These are phyloP conservation scores for Halichoeres trimaculatus DNA, from an alignment of 2,113 vertebrate genomes.

Conservation along the genomic window DNA sequence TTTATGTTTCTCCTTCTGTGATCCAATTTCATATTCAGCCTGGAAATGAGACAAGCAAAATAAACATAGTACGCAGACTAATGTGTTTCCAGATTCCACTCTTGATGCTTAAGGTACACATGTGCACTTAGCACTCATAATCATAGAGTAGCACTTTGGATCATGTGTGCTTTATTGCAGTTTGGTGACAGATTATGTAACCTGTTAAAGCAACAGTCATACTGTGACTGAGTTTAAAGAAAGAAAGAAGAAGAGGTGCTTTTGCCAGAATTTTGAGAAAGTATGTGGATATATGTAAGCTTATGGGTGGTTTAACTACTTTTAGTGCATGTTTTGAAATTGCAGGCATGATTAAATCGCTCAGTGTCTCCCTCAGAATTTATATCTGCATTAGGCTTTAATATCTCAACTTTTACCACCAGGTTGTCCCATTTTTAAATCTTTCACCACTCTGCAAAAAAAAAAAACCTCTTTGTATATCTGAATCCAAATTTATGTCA, in stretches of 20 bases:
- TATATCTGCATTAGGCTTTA: too few relatives aligned
- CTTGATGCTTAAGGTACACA: not conserved
- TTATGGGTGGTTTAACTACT: too few relatives aligned
- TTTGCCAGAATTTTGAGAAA: not conserved
- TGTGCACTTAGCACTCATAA: not conserved
- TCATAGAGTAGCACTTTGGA: not conserved
- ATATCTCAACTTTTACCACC: too few relatives aligned
- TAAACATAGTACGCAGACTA: not conserved
- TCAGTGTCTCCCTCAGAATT: too few relatives aligned
- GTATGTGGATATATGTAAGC: too few relatives aligned
- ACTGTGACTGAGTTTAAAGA: not conserved
- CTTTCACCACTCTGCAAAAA: too few relatives aligned
- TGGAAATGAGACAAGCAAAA: slow-evolving; percentile 41
- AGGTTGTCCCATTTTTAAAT: too few relatives aligned
- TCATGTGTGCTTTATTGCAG: not conserved
- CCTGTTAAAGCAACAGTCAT: not conserved
- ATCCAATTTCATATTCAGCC: not conserved
- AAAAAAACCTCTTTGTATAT: too few relatives aligned
- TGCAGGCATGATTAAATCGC: too few relatives aligned
- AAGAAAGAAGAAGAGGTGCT: not conserved
- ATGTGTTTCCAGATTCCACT: not conserved
- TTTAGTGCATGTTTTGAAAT: too few relatives aligned
- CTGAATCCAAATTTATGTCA: too few relatives aligned
- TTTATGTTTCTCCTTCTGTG: not conserved
- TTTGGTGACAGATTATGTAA: not conserved